Evolutionary conservation across 2,888 invertebrate genomes (phyloP).

Genomic region (Bruchidius siliquastri): DNA sequence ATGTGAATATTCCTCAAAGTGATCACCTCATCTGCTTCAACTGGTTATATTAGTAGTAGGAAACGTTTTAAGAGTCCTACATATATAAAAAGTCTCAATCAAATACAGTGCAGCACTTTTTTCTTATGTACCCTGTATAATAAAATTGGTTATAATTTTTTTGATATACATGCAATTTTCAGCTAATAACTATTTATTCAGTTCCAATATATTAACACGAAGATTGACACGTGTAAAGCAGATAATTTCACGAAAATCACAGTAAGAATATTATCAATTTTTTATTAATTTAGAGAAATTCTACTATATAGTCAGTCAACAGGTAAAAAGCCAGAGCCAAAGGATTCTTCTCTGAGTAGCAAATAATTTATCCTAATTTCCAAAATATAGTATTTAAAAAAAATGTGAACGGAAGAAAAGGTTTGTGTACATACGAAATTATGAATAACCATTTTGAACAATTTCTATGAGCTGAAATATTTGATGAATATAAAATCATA

Average conservation of each 20-base stretch:
- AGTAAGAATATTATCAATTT: slow-evolving; percentile 5
- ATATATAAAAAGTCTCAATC: not conserved
- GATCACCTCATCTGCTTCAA: not conserved
- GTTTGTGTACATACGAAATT: too few species aligned
- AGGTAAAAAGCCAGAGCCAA: not conserved
- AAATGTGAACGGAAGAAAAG: too few species aligned
- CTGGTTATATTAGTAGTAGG: not conserved
- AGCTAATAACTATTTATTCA: not conserved
- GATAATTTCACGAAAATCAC: slow-evolving; percentile 12
- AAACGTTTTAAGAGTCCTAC: not conserved
- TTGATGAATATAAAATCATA: too few species aligned
- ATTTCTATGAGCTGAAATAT: too few species aligned
- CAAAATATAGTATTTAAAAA: too few species aligned
- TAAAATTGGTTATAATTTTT: not conserved
- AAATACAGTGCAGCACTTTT: not conserved
- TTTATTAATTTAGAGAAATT: not conserved
- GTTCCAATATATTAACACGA: not conserved
- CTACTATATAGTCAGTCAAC: not conserved
- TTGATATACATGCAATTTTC: not conserved
- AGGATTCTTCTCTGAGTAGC: not conserved
- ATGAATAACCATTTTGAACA: too few species aligned
- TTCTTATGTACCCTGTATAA: not conserved
- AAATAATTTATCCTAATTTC: too few species aligned
- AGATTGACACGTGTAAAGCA: slow-evolving; percentile 6
- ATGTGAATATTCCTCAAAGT: not conserved